A percentile compares a stretch with the other conserved stretches of the same genome.
These are phyloP conservation scores for Cremastobaeus sp. DNA, from an alignment of 2,888 invertebrate genomes.

Conservation along the genomic window DNA sequence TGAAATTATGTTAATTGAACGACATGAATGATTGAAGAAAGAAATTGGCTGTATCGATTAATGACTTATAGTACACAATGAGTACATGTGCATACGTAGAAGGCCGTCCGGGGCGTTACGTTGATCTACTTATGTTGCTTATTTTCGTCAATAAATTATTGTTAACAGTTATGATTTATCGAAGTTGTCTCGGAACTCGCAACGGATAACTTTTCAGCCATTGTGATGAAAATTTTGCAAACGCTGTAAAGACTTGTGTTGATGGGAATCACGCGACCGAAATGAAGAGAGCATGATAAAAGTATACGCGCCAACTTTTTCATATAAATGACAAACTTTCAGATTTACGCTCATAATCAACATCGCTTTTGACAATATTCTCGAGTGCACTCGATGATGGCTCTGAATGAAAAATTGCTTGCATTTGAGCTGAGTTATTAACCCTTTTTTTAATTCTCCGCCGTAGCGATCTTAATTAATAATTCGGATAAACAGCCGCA, in stretches of 20 bases:
- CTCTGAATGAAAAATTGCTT: background rate
- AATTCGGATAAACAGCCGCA: too few relatives aligned
- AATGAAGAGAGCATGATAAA: constrained; percentile 7
- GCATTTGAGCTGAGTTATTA: too few relatives aligned
- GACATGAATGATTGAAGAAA: constrained; percentile 35
- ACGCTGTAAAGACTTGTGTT: constrained; percentile 35
- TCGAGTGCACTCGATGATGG: background rate
- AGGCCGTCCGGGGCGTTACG: constrained; percentile 42
- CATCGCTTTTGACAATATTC: constrained; percentile 18
- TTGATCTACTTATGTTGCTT: constrained; percentile 44
- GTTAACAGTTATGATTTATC: constrained; percentile 45
- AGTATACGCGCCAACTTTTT: constrained; percentile 14
- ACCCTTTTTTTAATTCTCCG: background rate
- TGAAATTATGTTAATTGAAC: constrained; percentile 31
- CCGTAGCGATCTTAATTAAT: too few relatives aligned
- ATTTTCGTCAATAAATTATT: constrained; percentile 45
- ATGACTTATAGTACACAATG: constrained; percentile 23
- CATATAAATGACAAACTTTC: constrained; percentile 7
- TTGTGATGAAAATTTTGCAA: constrained; percentile 42
- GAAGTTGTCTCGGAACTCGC: constrained; percentile 30
- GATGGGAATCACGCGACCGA: constrained; percentile 14
- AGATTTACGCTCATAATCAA: constrained; percentile 21
- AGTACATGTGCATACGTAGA: constrained; percentile 30
- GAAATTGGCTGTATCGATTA: constrained; percentile 37
- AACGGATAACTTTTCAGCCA: constrained; percentile 19